Base-by-base conservation (phyloP, 2,113 vertebrate species). In the Epinephelus moara region DNA sequence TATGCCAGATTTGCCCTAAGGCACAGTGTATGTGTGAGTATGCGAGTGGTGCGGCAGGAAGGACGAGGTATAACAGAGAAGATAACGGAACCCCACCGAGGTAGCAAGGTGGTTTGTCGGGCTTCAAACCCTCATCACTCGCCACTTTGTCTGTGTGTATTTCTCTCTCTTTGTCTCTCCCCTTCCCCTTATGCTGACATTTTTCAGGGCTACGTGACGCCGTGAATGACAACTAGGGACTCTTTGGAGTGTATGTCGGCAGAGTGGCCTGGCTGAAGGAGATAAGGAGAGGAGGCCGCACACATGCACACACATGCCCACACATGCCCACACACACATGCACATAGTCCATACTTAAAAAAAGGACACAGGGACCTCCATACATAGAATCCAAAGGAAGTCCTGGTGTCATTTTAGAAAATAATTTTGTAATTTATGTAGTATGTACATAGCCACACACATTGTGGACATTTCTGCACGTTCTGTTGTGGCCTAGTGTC, bases 191-290 rank as follows among this genome's bases (percentile, higher is more conserved):
- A 84, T 85, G 86, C 89, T 95, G 93, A 93, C 94, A 95, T 95
- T 94, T 93, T 90, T 85, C 70, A 7, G 82, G 81, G 78, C 84
- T 84, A 90, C 75, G 85, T 93, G 93, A 93, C 50, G 85, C 89
- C 89, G 74, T 93, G 94, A 95, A 92, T 93, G 94, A 94, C 93
- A 92, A 94, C 94, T 89, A 93, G 91, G 85, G 89, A 94, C 93
- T 92, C 91, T 95, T 94, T 94, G 89, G 92, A 94, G 93, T 91
- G 91, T 90, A 63, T 85, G 91, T 86, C 86, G 80, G 84, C 87
- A 85, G 88, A 93, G 92, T 88, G 81, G 95, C 87, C 95, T 96
- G 95, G 91, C 75, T 82, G 84, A 88, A 86, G 57, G 92, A 92
- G 95, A 96, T 96, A 96, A 95, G 93, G 81, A 84, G 78, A 75